Evolutionary conservation across 37 sponge, comb jelly and placozoan genomes (phyloP), one percentile per base, ranked within the genome.

Genomic region (Ianthella basta): DNA sequence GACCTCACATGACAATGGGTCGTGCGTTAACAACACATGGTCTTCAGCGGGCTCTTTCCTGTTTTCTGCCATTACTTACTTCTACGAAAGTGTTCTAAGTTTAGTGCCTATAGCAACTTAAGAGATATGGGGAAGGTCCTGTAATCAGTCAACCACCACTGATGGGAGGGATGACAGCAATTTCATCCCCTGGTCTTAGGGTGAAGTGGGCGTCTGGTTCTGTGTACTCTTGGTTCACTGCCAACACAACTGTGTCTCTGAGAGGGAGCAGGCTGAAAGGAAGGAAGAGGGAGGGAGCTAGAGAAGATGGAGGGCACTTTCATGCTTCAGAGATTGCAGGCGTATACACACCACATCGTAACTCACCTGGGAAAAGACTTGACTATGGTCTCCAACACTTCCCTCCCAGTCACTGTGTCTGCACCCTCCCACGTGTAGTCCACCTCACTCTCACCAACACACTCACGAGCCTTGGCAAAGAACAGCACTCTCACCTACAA

Each of bases 141-240:
- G 23, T 5, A 30, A 54, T 67, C 4, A 25, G 16, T 85, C 74
- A 97, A 34, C 97, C 97, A 59, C 97, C 97, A 85, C 95, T 91
- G 15, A 97, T 92, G n/a, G 97, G 97, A n/a, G 97, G 97, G 15
- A 97, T 94, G 30, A 97, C 81, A 29, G 97, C 97, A 29, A 97
- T 75, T 57, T 88, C 91, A 69, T 94, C 97, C 21, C 91, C 92
- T 14, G 84, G 18, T 40, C 67, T 80, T 16, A 97, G 86, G 18
- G 40, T n/a, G 14, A 94, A 29, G 14, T 30, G 21, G 30, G 83
- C 74, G 3, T 84, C 86, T 56, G 29, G 32, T 0, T 80, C 80
- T 41, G 94, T 33, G 92, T 94, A 97, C 30, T 81, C 88, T 41
- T 94, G 92, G 77, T 97, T 94, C 36, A 97, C 83, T 21, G 97